Evolutionary conservation across 2,888 invertebrate species (phyloP).

Genomic region (Tinea trinotella): DNA sequence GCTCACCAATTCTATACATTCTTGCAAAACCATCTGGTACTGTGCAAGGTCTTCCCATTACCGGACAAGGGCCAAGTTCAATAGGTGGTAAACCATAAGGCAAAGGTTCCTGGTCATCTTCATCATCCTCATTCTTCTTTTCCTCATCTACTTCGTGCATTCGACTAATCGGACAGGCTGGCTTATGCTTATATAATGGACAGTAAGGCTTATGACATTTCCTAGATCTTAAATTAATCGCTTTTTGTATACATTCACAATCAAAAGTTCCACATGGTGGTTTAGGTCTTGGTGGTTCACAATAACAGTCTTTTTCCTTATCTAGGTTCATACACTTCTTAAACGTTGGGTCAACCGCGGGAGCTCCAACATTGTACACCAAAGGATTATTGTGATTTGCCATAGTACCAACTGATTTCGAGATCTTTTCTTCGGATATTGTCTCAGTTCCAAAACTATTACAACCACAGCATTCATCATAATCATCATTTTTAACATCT

Average conservation of each 20-base stretch:
- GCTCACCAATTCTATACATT: conserved; percentile 53
- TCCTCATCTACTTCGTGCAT: conserved; percentile 39
- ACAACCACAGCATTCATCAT: neutral
- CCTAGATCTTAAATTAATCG: conserved; percentile 36
- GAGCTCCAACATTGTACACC: conserved; percentile 33
- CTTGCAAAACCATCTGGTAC: conserved; percentile 59
- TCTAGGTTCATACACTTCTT: neutral
- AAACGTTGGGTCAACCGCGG: neutral
- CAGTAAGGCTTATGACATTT: conserved; percentile 54
- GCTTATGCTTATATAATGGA: conserved; percentile 53
- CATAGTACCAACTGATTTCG: conserved; percentile 22
- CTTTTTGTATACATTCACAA: conserved; percentile 49
- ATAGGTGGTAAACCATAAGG: conserved; percentile 62
- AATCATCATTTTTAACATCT: neutral
- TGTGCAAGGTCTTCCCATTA: conserved; percentile 55
- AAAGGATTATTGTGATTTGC: conserved; percentile 23
- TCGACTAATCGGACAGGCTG: conserved; percentile 47
- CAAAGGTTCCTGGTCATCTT: conserved; percentile 48
- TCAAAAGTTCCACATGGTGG: conserved; percentile 58
- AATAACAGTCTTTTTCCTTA: conserved; percentile 46
- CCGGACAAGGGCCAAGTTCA: conserved; percentile 58
- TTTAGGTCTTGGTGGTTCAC: conserved; percentile 46
- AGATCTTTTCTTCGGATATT: conserved; percentile 25
- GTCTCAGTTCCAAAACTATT: neutral
- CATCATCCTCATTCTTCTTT: conserved; percentile 44